Percentiles rank a stretch among this genome's conserved stretches.
phyloP scores from a whole-genome alignment of 2,888 invertebrate species.

The Xylota segnis region DNA sequence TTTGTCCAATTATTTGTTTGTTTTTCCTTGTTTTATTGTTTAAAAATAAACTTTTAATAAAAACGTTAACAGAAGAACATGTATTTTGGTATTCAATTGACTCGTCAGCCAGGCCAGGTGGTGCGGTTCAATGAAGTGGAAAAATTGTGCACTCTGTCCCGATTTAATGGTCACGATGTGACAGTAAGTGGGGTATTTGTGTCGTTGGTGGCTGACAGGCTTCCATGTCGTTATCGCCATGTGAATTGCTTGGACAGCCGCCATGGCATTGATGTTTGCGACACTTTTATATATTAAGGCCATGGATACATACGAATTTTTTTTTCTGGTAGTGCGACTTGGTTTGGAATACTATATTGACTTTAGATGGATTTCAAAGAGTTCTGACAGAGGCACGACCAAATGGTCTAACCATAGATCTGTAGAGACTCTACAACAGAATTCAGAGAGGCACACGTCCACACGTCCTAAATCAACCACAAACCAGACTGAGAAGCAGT shows the following conservation, averaged over 20 bases:
- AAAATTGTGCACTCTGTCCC: background rate
- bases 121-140: background rate
- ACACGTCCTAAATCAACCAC: too few relatives aligned
- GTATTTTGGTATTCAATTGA: background rate
- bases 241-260: background rate
- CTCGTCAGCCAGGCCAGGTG: background rate
- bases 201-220: background rate
- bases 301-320: too few relatives aligned
- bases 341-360: too few relatives aligned
- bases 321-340: too few relatives aligned
- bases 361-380: too few relatives aligned
- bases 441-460: too few relatives aligned
- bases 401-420: too few relatives aligned
- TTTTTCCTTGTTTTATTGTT: constrained; percentile 58
- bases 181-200: constrained; percentile 1
- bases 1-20: constrained; percentile 1
- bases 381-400: too few relatives aligned
- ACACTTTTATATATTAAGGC: background rate
- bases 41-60: constrained; percentile 55
- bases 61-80: constrained; percentile 2
- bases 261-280: background rate
- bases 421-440: too few relatives aligned
- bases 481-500: too few relatives aligned
- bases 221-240: background rate
- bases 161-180: background rate